Percentiles rank a stretch among this genome's conserved stretches.
phyloP scores from a whole-genome alignment of 2,888 invertebrate genomes.

The Troides oblongomaculatus region DNA sequence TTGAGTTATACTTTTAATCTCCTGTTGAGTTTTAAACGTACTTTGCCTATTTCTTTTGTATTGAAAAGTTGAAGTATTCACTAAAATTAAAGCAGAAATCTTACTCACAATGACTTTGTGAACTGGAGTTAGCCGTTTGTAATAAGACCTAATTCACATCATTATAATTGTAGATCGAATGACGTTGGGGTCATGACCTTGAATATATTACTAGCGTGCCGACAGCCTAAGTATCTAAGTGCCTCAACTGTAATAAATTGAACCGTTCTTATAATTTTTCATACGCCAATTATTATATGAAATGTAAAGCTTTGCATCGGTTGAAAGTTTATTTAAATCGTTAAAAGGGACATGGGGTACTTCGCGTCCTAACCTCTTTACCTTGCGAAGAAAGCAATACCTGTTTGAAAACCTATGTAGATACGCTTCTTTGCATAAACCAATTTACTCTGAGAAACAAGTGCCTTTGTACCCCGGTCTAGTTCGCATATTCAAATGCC shows the following conservation, averaged over 20 bases:
- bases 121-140: too few species aligned
- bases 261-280: background rate
- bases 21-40: too few species aligned
- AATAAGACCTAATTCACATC: too few species aligned
- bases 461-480: slow-evolving; percentile 7
- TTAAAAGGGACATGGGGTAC: background rate
- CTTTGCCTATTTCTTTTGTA: too few species aligned
- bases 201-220: too few species aligned
- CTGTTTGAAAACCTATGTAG: background rate
- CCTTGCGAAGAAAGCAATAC: background rate
- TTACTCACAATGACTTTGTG: too few species aligned
- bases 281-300: background rate
- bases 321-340: too few species aligned
- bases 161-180: too few species aligned
- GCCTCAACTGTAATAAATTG: background rate
- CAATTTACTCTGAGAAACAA: slow-evolving; percentile 5
- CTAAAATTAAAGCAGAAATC: too few species aligned
- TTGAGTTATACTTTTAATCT: too few species aligned
- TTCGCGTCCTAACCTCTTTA: background rate
- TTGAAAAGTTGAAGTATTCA: too few species aligned
- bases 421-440: slow-evolving; percentile 19
- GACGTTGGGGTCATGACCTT: too few species aligned
- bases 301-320: background rate
- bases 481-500: slow-evolving; percentile 19
- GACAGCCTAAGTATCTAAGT: background rate